Conservation (phyloP, 2,888 invertebrate species). For the Papilio protenor region DNA sequence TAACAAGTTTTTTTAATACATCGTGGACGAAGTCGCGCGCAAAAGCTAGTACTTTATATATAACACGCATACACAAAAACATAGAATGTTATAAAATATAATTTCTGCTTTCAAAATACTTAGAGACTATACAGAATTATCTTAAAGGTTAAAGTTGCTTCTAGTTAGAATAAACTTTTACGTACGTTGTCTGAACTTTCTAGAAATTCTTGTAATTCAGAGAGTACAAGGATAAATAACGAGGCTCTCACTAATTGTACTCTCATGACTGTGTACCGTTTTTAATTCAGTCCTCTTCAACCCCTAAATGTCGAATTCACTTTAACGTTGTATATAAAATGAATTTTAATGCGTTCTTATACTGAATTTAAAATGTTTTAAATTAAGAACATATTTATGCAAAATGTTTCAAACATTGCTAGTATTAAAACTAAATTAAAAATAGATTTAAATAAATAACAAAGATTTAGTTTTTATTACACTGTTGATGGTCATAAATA, state of each 20-base stretch:
- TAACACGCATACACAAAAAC: background rate
- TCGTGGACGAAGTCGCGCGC: no score
- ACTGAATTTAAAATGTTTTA: background rate
- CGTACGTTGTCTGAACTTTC: constrained; percentile 12
- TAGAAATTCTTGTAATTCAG: constrained; percentile 24
- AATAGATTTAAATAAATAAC: background rate
- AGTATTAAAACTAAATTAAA: background rate
- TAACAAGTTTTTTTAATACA: no score
- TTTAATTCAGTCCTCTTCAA: constrained; percentile 21
- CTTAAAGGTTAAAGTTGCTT: background rate
- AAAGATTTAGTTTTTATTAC: background rate
- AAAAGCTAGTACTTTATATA: background rate
- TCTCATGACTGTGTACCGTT: background rate
- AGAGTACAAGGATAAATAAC: constrained; percentile 25
- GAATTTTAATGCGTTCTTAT: background rate
- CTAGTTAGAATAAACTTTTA: constrained; percentile 16
- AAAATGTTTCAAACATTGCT: background rate
- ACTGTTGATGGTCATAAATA: background rate
- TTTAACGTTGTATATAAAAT: background rate
- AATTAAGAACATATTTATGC: constrained; percentile 10
- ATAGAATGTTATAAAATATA: background rate
- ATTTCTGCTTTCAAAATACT: constrained; percentile 5
- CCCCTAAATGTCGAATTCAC: background rate
- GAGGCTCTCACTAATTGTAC: constrained; percentile 16
- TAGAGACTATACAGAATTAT: constrained; percentile 1